Base-by-base conservation (phyloP, 1,140 invertebrate genomes). In the Danaus melanippus region DNA sequence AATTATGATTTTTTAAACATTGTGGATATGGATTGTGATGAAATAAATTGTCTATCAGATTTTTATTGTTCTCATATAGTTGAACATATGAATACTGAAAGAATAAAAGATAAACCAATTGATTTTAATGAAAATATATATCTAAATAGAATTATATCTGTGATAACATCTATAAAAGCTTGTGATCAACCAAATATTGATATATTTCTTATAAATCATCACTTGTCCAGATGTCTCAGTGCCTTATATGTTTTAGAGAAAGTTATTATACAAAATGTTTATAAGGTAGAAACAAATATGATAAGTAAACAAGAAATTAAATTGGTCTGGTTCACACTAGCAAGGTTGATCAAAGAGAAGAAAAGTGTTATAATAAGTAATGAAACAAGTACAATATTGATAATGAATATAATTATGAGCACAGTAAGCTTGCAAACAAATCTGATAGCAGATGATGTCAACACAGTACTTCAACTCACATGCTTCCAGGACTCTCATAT, bases 1-100 rank as follows among this genome's bases (percentile, higher is more conserved):
- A 62, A 78, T 39, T 53, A 71, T 62, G 60, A 76, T 43, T 32
- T 77, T 11, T 53, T 79, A n/a, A 49, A 67, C 10, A 56, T 86
- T 21, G 53, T 71, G 50, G 71, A 67, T 21, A 69, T 67, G 58
- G 64, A 71, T 69, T 50, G 55, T 7, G 52, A 44, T 57, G 74
- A 84, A 69, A 76, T 84, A 53, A 66, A 84, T 56, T 60, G 60
- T 15, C n/a, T 84, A n/a, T 51, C 52, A 10, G 54, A 74, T n/a
- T 76, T 53, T 52, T 86, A 76, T 52, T 58, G 49, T 39, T 49
- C 62, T 53, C 60, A 76, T 10, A 76, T 84, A 46, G 15, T 76
- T 3, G 39, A 60, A 42, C 32, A 51, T 12, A 60, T 52, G 17
- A 11, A 53, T 56, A 62, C 21, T 50, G 69, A 42, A 12, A 72